Evolutionary conservation across 2,888 invertebrate species (phyloP).

Genomic region (Zonitis immaculata): DNA sequence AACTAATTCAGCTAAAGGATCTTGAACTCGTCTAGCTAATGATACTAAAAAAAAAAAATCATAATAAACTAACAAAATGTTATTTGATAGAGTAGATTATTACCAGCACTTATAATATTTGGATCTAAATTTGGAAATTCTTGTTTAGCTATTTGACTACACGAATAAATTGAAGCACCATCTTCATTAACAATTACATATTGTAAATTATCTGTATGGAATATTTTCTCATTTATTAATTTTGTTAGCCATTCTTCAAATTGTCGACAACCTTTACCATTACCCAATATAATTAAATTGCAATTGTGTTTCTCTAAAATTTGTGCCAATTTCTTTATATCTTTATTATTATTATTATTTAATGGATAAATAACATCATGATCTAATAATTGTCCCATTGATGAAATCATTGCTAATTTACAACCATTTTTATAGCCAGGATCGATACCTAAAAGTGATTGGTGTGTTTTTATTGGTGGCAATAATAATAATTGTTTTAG

Average conservation of each 20-base stretch:
- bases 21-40: constrained; percentile 82
- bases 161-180: constrained; percentile 91
- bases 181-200: constrained; percentile 85
- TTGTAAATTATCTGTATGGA: constrained; percentile 58
- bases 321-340: constrained; percentile 50
- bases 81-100: not conserved
- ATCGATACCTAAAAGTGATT: constrained; percentile 75
- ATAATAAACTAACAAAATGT: not conserved
- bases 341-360: constrained; percentile 41
- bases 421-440: constrained; percentile 88
- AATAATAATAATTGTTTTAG: constrained; percentile 76
- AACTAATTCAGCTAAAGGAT: constrained; percentile 86
- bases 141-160: constrained; percentile 75
- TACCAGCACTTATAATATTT: constrained; percentile 73
- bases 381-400: constrained; percentile 65
- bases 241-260: constrained; percentile 71
- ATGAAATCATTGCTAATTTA: constrained; percentile 77
- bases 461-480: constrained; percentile 74
- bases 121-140: constrained; percentile 83
- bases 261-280: constrained; percentile 86
- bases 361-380: constrained; percentile 64
- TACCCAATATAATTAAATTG: constrained; percentile 81
- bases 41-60: constrained; percentile 55
- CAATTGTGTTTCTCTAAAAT: constrained; percentile 59
- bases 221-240: constrained; percentile 54